A percentile compares a stretch with the other conserved stretches of the same genome.
Evolutionary conservation across 2,797 vertebrate species (phyloP).

Genomic region (Mus minutoides): DNA sequence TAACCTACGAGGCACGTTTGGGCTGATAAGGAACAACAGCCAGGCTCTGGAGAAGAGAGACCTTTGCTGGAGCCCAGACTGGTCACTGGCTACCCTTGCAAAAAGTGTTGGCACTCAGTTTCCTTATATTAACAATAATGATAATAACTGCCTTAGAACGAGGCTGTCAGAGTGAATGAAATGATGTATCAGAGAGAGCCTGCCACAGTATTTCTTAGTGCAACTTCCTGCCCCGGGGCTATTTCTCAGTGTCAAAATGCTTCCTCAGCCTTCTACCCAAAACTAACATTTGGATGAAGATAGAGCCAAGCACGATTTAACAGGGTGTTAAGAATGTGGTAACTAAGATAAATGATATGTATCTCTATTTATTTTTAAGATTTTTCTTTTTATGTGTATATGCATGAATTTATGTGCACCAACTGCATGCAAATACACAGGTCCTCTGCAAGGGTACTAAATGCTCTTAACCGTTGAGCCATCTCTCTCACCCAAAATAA

Average conservation of each 20-base stretch:
- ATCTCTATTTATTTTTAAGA: background rate
- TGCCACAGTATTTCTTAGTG: background rate
- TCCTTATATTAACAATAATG: background rate
- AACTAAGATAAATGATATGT: background rate
- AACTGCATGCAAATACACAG: background rate
- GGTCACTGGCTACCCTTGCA: background rate
- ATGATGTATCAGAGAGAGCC: background rate
- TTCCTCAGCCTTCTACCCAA: background rate
- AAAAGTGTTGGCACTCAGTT: background rate
- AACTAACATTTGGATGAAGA: background rate
- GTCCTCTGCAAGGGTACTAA: background rate
- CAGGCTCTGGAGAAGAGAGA: background rate
- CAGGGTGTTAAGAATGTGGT: background rate
- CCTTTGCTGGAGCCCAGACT: background rate
- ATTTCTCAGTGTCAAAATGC: background rate
- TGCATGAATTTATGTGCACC: background rate
- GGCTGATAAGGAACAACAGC: background rate
- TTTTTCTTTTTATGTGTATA: background rate
- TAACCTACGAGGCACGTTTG: background rate
- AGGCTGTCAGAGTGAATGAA: background rate
- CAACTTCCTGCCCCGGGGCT: background rate
- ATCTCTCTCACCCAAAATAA: background rate
- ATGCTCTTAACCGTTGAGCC: background rate
- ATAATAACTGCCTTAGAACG: background rate
- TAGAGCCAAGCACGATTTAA: background rate